phyloP scores from a whole-genome alignment of 1,140 invertebrate species.

The Daktulosphaira vitifoliae region DNA sequence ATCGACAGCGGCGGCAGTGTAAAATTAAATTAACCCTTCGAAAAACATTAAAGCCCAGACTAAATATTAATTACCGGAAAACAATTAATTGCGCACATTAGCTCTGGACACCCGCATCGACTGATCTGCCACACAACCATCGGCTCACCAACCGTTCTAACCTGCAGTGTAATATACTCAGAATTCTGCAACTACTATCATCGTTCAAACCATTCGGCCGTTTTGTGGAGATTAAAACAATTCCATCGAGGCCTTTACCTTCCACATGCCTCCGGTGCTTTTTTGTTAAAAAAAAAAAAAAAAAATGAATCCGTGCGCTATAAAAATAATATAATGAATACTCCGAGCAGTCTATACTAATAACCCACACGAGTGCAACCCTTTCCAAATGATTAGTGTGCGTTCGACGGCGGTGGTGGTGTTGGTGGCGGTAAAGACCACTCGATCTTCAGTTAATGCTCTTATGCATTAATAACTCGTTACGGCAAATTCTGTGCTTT shows the following conservation, averaged over 20 bases:
- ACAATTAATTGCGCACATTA: conserved; percentile 32
- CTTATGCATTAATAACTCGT: conserved; percentile 33
- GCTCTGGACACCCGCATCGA: conserved; percentile 1
- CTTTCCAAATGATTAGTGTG: conserved; percentile 18
- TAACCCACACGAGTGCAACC: not conserved
- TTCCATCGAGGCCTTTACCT: not conserved
- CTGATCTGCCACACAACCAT: too few species aligned
- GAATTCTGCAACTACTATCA: too few species aligned
- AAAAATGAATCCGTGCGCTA: too few species aligned
- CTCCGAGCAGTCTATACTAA: not conserved
- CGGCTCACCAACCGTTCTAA: too few species aligned
- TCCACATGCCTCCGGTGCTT: not conserved
- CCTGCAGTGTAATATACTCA: too few species aligned
- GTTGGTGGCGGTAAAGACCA: not conserved
- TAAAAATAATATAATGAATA: not conserved
- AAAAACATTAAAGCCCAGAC: conserved; percentile 31
- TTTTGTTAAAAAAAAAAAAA: not conserved
- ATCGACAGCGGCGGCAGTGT: not conserved
- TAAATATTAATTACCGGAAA: conserved; percentile 32
- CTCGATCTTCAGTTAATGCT: conserved; percentile 33
- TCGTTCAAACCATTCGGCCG: not conserved
- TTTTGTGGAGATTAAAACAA: conserved; percentile 32
- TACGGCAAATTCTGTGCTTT: conserved; percentile 12
- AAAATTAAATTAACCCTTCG: conserved; percentile 31
- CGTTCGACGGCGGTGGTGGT: too few species aligned